phyloP scores from a whole-genome alignment of 1,140 invertebrate species.

The Platyscapa corneri region DNA sequence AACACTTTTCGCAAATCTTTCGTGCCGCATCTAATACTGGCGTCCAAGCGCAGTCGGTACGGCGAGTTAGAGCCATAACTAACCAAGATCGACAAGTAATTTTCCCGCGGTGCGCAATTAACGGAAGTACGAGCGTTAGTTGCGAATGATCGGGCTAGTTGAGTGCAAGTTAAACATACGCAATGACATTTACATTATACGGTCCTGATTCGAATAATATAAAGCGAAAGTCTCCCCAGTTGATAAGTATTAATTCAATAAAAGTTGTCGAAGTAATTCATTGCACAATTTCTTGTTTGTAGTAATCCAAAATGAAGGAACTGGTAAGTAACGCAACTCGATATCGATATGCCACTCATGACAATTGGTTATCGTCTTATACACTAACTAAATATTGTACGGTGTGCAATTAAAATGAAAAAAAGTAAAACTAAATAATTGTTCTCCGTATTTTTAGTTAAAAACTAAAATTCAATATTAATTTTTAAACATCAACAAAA shows the following conservation, averaged over 20 bases:
- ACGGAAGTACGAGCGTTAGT: neutral
- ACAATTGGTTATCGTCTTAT: neutral
- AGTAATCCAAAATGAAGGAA: constrained; percentile 28
- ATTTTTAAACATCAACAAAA: neutral
- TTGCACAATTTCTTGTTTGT: neutral
- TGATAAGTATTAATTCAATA: constrained; percentile 30
- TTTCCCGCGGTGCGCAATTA: neutral
- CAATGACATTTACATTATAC: neutral
- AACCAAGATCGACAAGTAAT: neutral
- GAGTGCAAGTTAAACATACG: neutral
- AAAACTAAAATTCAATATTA: neutral
- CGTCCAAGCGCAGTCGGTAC: neutral
- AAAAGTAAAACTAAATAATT: too few relatives aligned
- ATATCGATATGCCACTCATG: neutral
- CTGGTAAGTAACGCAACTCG: constrained; percentile 25
- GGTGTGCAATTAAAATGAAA: neutral
- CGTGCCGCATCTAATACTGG: too few relatives aligned
- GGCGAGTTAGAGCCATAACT: neutral
- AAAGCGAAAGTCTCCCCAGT: neutral
- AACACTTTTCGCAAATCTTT: too few relatives aligned
- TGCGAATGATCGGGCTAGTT: neutral
- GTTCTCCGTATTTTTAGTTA: neutral
- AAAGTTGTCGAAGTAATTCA: constrained; percentile 17
- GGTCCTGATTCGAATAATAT: constrained; percentile 9
- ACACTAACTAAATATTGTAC: neutral